Evolutionary conservation across 37 sponge, comb jelly and placozoan species (phyloP), one percentile per base, ranked within the genome.

Genomic region (Cliona cf. orientalis): DNA sequence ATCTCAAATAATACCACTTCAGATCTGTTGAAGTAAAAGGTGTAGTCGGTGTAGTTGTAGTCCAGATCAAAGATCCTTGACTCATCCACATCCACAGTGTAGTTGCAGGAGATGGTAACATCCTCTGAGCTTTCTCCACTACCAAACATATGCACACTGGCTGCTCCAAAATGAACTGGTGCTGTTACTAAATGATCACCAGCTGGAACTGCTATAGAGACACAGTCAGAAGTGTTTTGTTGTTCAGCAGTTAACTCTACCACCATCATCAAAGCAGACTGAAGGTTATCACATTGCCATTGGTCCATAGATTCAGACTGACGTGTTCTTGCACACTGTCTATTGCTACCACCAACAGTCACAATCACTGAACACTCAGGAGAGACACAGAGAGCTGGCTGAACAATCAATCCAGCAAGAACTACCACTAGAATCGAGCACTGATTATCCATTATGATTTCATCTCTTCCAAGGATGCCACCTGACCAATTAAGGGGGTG

Each of bases 11-110:
- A 5, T 1, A 79, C 74, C 9, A n/a, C 29, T 23, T n/a, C 14
- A 0, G 72, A 53, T 22, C 43, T 34, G n/a, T 41, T n/a, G 53
- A 86, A 86, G 22, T 70, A 77, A 23, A 65, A 58, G 14, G 46
- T 70, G 63, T 85, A 85, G 56, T 74, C 56, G 9, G 33, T 34
- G 68, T 1, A 46, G 31, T 2, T 37, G 49, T 64, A 46, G 7
- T 45, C 23, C 14, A 6, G 26, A 46, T 43, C 43, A 40, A 59
- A 59, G n/a, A 75, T 5, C 33, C 46, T 5, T 1, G 11, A 36
- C 66, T 28, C 46, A 22, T 68, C 42, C 26, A n/a, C 69, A 35
- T 38, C 69, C 2, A 39, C 41, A 5, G 31, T 32, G 73, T 73
- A 63, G 35, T 21, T 62, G 45, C 73, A 46, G 28, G 25, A 14